phyloP scores from a whole-genome alignment of 1,140 invertebrate species.

The Phocides pigmalion region DNA sequence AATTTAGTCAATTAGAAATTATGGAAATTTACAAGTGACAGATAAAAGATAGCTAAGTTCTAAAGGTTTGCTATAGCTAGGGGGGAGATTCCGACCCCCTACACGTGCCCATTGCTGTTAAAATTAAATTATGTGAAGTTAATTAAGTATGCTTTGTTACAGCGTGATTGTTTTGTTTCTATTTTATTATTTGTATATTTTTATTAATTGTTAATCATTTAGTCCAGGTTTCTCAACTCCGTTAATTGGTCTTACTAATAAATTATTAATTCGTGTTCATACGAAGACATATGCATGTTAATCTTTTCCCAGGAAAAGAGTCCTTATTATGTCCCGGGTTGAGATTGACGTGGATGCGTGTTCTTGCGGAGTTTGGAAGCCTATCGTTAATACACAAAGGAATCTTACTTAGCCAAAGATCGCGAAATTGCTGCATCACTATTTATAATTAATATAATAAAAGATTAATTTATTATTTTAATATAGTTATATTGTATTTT shows the following conservation, averaged over 20 bases:
- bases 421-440: conserved; percentile 53
- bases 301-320: background rate
- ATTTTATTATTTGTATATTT: conserved; percentile 45
- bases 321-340: background rate
- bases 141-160: conserved; percentile 42
- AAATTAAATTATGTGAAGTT: conserved; percentile 37
- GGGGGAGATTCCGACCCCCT: background rate
- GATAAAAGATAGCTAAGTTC: too few species aligned
- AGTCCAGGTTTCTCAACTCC: conserved; percentile 16
- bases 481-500: conserved; percentile 55
- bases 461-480: conserved; percentile 57
- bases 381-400: conserved; percentile 23
- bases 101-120: conserved; percentile 34
- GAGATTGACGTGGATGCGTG: background rate
- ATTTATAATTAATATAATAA: conserved; percentile 57
- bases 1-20: too few species aligned
- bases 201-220: conserved; percentile 50
- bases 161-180: conserved; percentile 54
- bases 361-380: background rate
- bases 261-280: conserved; percentile 1
- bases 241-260: conserved; percentile 22
- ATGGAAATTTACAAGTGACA: too few species aligned
- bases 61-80: too few species aligned
- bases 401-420: conserved; percentile 63
- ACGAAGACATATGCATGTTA: background rate